A percentile compares a stretch with the other conserved stretches of the same genome.
Conservation (phyloP, 2,113 vertebrate genomes). For the Spea bombifrons region DNA sequence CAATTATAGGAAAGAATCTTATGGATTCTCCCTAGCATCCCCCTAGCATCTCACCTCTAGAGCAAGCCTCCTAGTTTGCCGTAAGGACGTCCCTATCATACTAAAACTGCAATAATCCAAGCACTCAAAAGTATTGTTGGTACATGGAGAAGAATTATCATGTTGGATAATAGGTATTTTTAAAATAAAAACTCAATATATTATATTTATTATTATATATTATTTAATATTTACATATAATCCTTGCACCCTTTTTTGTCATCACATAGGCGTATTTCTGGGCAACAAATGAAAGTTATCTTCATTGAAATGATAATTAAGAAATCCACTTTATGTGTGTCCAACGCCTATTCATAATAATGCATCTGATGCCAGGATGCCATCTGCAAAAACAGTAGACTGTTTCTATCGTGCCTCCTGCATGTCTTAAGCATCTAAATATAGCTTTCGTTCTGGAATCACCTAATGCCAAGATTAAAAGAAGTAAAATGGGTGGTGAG, state of each 20-base stretch:
- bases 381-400: constrained; percentile 9
- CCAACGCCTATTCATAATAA: neutral
- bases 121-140: too few species aligned
- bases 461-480: constrained; percentile 31
- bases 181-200: too few species aligned
- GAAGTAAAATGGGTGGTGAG: neutral
- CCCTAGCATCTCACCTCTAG: too few species aligned
- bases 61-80: too few species aligned
- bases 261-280: neutral
- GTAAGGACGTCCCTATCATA: too few species aligned
- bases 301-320: neutral
- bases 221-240: too few species aligned
- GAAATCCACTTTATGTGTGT: neutral
- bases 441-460: constrained; percentile 19
- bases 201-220: too few species aligned
- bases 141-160: too few species aligned
- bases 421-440: constrained; percentile 31
- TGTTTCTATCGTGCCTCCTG: constrained; percentile 22
- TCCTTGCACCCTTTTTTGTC: neutral
- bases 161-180: too few species aligned
- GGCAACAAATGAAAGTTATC: neutral
- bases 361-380: neutral
- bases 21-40: too few species aligned
- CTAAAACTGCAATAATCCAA: too few species aligned
- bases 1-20: too few species aligned